These are phyloP conservation scores for Acleris sparsana DNA, from an alignment of 2,888 invertebrate species.

Conservation along the genomic window DNA sequence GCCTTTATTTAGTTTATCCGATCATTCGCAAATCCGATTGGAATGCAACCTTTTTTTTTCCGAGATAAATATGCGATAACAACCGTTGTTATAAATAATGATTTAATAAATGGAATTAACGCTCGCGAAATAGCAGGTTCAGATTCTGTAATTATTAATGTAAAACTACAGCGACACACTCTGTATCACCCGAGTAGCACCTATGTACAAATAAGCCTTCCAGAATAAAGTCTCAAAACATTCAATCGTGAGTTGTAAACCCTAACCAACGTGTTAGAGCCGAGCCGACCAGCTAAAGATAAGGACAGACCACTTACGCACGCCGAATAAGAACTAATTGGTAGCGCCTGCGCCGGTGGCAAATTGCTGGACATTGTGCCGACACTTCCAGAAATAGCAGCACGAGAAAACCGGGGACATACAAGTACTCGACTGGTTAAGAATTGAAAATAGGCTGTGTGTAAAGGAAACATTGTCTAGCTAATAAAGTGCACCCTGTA, in stretches of 20 bases:
- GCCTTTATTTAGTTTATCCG: too few species aligned
- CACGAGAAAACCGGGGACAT: constrained; percentile 5
- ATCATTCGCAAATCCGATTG: too few species aligned
- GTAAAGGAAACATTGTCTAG: neutral
- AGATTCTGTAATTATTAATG: too few species aligned
- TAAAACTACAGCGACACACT: too few species aligned
- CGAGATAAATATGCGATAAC: too few species aligned
- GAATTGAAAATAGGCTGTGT: neutral
- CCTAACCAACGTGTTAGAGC: constrained; percentile 18
- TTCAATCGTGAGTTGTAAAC: constrained; percentile 1
- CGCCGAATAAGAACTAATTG: constrained; percentile 50
- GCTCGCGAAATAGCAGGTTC: too few species aligned
- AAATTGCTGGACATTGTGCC: constrained; percentile 48
- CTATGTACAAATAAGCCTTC: neutral
- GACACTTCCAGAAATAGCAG: constrained; percentile 30
- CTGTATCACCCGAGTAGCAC: too few species aligned
- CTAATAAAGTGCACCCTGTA: too few species aligned
- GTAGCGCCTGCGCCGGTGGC: constrained; percentile 47
- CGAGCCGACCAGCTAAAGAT: constrained; percentile 39
- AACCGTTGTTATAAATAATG: too few species aligned
- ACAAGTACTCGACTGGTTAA: neutral
- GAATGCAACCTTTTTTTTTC: too few species aligned
- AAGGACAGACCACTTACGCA: constrained; percentile 51
- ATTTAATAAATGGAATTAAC: too few species aligned
- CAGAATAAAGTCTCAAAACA: neutral